phyloP scores from a whole-genome alignment of 2,113 vertebrate genomes.

The Myiopsitta monachus region DNA sequence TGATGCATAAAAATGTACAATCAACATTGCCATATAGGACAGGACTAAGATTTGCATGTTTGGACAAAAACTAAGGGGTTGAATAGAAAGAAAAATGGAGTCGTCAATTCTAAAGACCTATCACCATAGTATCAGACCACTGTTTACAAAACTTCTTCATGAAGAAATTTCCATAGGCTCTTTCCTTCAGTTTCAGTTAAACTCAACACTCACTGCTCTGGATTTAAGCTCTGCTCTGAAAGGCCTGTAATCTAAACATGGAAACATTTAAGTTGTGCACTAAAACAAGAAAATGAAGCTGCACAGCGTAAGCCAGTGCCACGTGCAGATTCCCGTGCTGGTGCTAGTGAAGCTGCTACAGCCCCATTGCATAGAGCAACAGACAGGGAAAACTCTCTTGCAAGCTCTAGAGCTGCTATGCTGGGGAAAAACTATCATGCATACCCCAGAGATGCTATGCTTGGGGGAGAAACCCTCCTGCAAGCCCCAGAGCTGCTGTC shows the following conservation, averaged over 20 bases:
- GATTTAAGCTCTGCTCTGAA: slow-evolving; percentile 20
- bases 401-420: neutral
- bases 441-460: neutral
- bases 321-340: neutral
- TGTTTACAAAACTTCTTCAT: slow-evolving; percentile 49
- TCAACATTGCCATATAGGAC: neutral
- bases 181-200: slow-evolving; percentile 43
- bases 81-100: slow-evolving; percentile 1
- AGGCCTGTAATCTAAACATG: slow-evolving; percentile 46
- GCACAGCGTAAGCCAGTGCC: neutral
- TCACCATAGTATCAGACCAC: slow-evolving; percentile 33
- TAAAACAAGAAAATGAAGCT: slow-evolving; percentile 16
- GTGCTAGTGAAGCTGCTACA: fast-evolving
- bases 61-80: slow-evolving; percentile 19
- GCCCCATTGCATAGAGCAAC: neutral
- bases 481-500: neutral
- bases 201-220: neutral
- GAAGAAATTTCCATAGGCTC: slow-evolving; percentile 9
- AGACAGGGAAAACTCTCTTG: neutral
- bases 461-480: neutral
- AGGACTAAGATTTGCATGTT: neutral
- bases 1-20: neutral
- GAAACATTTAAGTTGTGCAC: neutral
- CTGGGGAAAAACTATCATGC: neutral
- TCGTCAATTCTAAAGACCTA: neutral